These are phyloP conservation scores for Sinocyclocheilus grahami DNA, from an alignment of 2,113 vertebrate species.

Conservation along the genomic window DNA sequence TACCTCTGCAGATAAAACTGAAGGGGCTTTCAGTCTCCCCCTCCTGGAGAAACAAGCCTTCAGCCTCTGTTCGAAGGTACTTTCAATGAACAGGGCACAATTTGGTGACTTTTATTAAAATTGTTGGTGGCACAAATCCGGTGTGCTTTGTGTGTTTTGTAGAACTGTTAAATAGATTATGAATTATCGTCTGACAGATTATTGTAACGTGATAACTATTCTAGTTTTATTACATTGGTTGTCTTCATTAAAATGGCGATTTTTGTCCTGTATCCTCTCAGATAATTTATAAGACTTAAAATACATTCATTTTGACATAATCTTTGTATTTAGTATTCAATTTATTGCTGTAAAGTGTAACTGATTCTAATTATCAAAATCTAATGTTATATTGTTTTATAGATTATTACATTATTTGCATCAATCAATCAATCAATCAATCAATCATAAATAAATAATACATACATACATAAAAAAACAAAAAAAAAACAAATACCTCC, in stretches of 20 bases:
- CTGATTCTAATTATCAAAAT: too few species aligned
- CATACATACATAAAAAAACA: too few species aligned
- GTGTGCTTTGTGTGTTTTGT: background rate
- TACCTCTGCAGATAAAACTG: slow-evolving; percentile 71
- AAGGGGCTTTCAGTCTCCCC: background rate
- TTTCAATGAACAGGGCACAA: background rate
- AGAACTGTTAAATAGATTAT: background rate
- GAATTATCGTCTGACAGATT: background rate
- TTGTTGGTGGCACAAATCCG: too few species aligned
- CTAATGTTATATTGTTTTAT: too few species aligned
- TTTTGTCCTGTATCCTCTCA: background rate
- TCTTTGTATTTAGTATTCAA: background rate
- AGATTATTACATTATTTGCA: too few species aligned
- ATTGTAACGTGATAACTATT: background rate
- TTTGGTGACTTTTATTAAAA: background rate
- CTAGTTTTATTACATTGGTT: too few species aligned
- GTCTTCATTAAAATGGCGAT: too few species aligned
- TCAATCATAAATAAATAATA: too few species aligned
- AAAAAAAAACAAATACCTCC: too few species aligned
- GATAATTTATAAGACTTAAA: background rate
- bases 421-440: too few species aligned
- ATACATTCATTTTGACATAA: background rate
- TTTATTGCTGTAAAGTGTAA: too few species aligned
- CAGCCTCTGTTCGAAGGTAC: background rate
- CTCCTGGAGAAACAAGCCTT: background rate